Conservation (phyloP, 2,113 vertebrate genomes). For the Fregetta grallaria region DNA sequence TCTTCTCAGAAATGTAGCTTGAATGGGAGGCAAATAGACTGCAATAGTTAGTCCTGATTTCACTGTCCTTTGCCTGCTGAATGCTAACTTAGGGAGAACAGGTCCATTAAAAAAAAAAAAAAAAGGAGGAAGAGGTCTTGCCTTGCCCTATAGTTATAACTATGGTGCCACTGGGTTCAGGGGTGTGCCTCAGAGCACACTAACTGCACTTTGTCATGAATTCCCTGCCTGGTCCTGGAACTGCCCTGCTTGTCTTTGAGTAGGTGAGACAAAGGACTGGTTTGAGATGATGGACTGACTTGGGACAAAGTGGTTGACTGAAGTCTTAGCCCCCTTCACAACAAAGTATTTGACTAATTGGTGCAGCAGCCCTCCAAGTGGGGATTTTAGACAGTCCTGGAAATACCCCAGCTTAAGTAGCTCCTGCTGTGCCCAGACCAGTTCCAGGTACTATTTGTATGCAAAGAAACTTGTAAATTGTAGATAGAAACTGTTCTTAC, state of each 20-base stretch:
- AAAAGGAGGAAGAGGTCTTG: background rate
- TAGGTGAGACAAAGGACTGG: background rate
- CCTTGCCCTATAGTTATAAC: background rate
- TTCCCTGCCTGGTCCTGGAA: background rate
- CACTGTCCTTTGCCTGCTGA: background rate
- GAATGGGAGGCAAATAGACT: background rate
- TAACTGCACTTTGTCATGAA: background rate
- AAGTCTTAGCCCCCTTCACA: background rate
- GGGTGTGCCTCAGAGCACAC: background rate
- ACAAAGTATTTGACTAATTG: background rate
- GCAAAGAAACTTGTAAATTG: background rate
- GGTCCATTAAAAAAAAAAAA: background rate
- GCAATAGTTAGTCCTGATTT: background rate
- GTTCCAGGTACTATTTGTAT: background rate
- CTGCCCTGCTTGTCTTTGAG: background rate
- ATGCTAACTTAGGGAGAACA: background rate
- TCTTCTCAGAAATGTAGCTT: background rate
- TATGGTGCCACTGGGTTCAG: background rate
- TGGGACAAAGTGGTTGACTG: background rate
- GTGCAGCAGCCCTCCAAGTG: background rate
- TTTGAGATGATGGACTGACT: background rate
- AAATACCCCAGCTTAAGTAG: background rate
- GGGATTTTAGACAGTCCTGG: background rate
- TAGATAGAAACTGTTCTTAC: accelerated
- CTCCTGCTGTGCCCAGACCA: background rate